A percentile compares a stretch with the other conserved stretches of the same genome.
These are phyloP conservation scores for Cochlearius cochlearius DNA, from an alignment of 2,113 vertebrate genomes.

Conservation along the genomic window DNA sequence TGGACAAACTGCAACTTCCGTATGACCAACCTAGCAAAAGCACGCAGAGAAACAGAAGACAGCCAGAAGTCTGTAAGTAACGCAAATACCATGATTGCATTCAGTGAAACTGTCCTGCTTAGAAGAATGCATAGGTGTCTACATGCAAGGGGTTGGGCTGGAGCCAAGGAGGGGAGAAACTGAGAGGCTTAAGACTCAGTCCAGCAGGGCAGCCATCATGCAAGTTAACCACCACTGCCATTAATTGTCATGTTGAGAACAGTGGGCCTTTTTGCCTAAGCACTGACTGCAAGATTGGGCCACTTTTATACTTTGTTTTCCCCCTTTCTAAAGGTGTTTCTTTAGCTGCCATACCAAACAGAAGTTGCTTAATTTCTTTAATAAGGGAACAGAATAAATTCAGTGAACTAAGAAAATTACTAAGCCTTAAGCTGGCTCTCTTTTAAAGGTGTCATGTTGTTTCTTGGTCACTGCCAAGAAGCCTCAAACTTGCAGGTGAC, in stretches of 20 bases:
- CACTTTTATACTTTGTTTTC: neutral
- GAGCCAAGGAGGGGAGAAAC: neutral
- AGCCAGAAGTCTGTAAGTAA: neutral
- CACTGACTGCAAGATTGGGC: neutral
- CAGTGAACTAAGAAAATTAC: neutral
- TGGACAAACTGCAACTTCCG: neutral
- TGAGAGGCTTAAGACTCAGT: neutral
- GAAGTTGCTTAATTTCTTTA: neutral
- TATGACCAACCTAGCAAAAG: neutral
- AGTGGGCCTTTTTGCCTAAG: neutral
- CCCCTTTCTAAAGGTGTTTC: neutral
- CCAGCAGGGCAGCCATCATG: neutral
- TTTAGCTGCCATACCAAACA: neutral
- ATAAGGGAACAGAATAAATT: neutral
- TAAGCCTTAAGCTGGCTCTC: slow-evolving; percentile 20
- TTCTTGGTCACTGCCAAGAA: neutral
- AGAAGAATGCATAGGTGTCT: too few relatives aligned
- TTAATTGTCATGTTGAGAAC: neutral
- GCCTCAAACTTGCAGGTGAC: neutral
- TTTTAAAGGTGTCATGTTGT: neutral
- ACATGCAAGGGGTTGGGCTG: neutral
- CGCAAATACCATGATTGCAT: neutral
- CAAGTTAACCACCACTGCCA: neutral
- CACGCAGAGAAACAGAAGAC: neutral
- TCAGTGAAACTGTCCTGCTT: neutral